Evolutionary conservation across 2,888 invertebrate species (phyloP).

Genomic region (Steinernema hermaphroditum): DNA sequence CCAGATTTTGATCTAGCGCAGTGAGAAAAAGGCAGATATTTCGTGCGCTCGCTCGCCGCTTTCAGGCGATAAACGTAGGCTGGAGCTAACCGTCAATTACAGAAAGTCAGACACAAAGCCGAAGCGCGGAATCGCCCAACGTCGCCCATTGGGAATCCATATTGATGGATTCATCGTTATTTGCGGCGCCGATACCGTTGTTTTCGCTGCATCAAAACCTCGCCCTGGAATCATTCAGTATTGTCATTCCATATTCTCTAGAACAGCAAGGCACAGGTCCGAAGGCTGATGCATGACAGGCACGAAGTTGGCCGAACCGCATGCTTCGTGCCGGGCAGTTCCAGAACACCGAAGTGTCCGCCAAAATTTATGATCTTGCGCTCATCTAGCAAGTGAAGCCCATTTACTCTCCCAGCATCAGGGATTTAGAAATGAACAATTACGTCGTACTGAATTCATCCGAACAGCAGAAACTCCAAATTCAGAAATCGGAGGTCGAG

Average conservation of each 20-base stretch:
- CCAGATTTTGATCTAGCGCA: no score
- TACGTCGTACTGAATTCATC: conserved; percentile 95
- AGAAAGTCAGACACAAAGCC: conserved; percentile 89
- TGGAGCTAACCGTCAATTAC: conserved; percentile 90
- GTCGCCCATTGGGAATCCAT: conserved; percentile 96
- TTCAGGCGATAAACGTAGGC: conserved; percentile 82
- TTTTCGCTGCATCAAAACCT: conserved; percentile 77
- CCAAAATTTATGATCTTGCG: conserved; percentile 69
- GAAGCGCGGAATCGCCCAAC: conserved; percentile 80
- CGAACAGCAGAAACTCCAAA: conserved; percentile 75
- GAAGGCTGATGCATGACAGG: conserved; percentile 92
- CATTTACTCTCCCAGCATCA: conserved; percentile 79
- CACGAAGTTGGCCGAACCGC: conserved; percentile 89
- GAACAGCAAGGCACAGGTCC: conserved; percentile 75
- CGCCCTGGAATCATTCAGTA: no score
- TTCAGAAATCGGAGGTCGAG: conserved; percentile 84
- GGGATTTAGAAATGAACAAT: conserved; percentile 95
- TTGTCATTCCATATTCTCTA: conserved; percentile 67
- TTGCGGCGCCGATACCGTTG: conserved; percentile 91
- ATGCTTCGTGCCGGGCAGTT: conserved; percentile 79
- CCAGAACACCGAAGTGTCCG: conserved; percentile 60
- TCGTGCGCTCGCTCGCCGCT: conserved; percentile 89
- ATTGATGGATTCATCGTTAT: conserved; percentile 98
- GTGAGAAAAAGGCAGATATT: no score
- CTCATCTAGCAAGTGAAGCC: conserved; percentile 94